Evolutionary conservation across 2,797 vertebrate genomes (phyloP).

Genomic region (Acanthurus leucopareius): DNA sequence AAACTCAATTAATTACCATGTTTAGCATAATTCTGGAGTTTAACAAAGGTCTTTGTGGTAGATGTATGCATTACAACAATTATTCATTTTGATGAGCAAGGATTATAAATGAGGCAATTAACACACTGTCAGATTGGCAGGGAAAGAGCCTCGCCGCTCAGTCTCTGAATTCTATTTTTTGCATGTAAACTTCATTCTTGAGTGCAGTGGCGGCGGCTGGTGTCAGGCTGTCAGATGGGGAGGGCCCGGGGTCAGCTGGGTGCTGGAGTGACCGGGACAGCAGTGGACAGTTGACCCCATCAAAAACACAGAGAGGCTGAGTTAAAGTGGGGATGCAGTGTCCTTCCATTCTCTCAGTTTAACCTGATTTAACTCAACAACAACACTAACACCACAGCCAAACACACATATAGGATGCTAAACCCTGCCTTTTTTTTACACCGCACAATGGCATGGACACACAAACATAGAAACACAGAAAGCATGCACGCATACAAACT

Average conservation of each 20-base stretch:
- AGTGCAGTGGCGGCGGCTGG: conserved; percentile 25
- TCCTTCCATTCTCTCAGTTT: conserved; percentile 69
- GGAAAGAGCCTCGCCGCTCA: conserved; percentile 62
- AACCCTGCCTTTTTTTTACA: conserved; percentile 14
- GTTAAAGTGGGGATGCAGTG: conserved; percentile 46
- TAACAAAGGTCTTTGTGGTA: conserved; percentile 78
- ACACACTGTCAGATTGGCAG: conserved; percentile 76
- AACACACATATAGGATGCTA: conserved; percentile 19
- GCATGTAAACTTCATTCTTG: conserved; percentile 50
- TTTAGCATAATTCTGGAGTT: conserved; percentile 80
- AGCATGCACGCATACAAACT: conserved; percentile 10
- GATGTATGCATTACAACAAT: conserved; percentile 76
- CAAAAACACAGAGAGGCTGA: conserved; percentile 49
- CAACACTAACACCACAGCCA: conserved; percentile 11
- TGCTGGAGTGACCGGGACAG: conserved; percentile 48
- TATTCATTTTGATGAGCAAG: conserved; percentile 81
- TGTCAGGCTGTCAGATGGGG: conserved; percentile 61
- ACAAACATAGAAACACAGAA: conserved; percentile 19
- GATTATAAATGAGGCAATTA: conserved; percentile 88
- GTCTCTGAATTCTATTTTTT: conserved; percentile 48
- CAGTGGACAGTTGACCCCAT: conserved; percentile 65
- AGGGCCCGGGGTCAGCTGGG: conserved; percentile 58
- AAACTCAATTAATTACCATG: conserved; percentile 81
- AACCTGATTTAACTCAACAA: conserved; percentile 75
- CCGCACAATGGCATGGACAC: background rate